phyloP scores from a whole-genome alignment of 2,113 vertebrate species.

The Platichthys stellatus region DNA sequence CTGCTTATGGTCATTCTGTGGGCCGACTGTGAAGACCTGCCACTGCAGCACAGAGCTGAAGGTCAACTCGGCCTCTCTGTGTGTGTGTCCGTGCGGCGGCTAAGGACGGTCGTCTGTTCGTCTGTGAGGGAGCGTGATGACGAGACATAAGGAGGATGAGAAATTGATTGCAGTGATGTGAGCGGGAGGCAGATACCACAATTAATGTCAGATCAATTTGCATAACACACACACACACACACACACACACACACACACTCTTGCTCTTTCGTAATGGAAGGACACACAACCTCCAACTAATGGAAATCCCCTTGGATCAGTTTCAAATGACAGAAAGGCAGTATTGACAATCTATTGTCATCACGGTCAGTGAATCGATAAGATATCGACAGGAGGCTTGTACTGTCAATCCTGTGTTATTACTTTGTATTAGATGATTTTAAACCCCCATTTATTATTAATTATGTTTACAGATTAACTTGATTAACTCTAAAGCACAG shows the following conservation, averaged over 20 bases:
- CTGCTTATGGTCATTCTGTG: conserved; percentile 65
- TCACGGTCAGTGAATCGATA: no score
- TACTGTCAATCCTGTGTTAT: neutral
- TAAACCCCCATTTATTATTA: no score
- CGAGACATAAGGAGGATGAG: conserved; percentile 16
- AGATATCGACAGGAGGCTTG: no score
- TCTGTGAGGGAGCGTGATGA: conserved; percentile 16
- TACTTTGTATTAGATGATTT: neutral
- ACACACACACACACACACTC: neutral
- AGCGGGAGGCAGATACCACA: conserved; percentile 12
- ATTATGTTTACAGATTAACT: no score
- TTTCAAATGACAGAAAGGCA: neutral
- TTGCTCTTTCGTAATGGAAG: neutral
- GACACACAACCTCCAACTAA: conserved; percentile 5
- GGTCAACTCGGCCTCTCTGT: conserved; percentile 44
- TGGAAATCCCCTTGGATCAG: neutral
- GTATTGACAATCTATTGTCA: no score
- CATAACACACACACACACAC: neutral
- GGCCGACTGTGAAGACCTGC: conserved; percentile 46
- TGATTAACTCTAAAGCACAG: neutral
- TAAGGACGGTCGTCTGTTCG: neutral
- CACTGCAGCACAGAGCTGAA: conserved; percentile 50
- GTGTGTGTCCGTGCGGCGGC: neutral
- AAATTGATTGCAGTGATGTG: conserved; percentile 30
- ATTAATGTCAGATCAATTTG: conserved; percentile 24